A percentile compares a stretch with the other conserved stretches of the same genome.
Evolutionary conservation across 2,113 vertebrate species (phyloP).

Genomic region (Scalopus aquaticus): DNA sequence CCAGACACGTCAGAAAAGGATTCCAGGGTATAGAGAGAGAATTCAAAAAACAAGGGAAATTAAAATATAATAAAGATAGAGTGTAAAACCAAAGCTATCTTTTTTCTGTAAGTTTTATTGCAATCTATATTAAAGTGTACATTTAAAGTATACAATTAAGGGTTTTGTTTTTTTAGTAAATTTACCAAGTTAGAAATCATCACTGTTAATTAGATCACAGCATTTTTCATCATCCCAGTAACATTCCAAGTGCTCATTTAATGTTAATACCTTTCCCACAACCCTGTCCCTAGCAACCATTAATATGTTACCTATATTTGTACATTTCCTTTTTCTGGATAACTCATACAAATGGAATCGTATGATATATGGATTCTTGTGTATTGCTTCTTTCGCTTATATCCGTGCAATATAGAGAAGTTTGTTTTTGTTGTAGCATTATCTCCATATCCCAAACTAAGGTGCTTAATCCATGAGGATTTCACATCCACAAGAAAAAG

Average conservation of each 20-base stretch:
- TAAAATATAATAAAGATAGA: neutral
- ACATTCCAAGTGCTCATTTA: neutral
- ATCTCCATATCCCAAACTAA: neutral
- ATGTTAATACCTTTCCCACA: neutral
- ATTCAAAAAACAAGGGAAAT: neutral
- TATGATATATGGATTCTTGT: neutral
- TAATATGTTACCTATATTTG: neutral
- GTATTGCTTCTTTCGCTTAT: neutral
- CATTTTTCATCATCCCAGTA: neutral
- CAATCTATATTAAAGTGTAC: neutral
- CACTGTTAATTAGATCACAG: neutral
- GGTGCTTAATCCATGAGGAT: neutral
- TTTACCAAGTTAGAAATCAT: neutral
- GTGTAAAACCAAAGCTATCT: neutral
- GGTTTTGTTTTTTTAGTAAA: neutral
- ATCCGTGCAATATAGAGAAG: neutral
- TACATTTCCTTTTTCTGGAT: neutral
- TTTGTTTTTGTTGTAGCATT: neutral
- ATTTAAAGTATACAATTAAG: neutral
- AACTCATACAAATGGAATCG: neutral
- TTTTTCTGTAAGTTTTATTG: neutral
- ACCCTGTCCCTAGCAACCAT: neutral
- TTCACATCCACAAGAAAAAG: neutral
- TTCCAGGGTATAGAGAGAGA: neutral
- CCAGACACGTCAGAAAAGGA: neutral